These are phyloP conservation scores for Brienomyrus longianalis DNA, from an alignment of 2,113 vertebrate species.

Conservation along the genomic window DNA sequence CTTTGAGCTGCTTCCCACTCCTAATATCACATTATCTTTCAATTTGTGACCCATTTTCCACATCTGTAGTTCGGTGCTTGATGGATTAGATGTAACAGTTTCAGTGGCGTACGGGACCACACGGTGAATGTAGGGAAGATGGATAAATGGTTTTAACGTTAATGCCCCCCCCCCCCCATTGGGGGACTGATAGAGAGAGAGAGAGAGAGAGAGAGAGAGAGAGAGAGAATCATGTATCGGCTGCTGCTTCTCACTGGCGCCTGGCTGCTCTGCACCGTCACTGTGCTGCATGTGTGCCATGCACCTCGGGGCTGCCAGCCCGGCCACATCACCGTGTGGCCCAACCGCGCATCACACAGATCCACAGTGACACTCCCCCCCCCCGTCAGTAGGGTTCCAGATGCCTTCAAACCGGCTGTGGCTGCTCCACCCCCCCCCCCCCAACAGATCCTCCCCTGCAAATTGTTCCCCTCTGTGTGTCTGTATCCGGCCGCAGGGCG, in stretches of 20 bases:
- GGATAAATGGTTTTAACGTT: not conserved
- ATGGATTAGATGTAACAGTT: not conserved
- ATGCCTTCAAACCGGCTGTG: constrained; percentile 42
- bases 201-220: not conserved
- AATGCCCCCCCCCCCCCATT: not conserved
- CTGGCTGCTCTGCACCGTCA: not conserved
- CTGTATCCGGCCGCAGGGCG: constrained; percentile 63
- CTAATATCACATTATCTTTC: not conserved
- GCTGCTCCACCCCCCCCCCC: constrained; percentile 30
- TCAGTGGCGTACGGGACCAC: not conserved
- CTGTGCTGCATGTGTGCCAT: not conserved
- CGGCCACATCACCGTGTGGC: not conserved
- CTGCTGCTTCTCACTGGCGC: not conserved
- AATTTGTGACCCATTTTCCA: not conserved
- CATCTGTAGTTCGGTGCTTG: not conserved
- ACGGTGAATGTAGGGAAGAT: not conserved
- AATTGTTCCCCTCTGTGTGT: constrained; percentile 59
- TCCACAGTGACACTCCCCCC: constrained; percentile 16
- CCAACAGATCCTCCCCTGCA: constrained; percentile 48
- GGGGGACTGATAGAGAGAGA: not conserved
- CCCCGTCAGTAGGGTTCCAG: constrained; percentile 26
- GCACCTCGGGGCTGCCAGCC: not conserved
- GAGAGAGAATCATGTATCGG: not conserved
- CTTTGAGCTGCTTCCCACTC: not conserved
- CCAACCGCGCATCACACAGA: not conserved